A percentile compares a stretch with the other conserved stretches of the same genome.
phyloP scores from a whole-genome alignment of 2,113 vertebrate genomes.

The Corapipo altera region DNA sequence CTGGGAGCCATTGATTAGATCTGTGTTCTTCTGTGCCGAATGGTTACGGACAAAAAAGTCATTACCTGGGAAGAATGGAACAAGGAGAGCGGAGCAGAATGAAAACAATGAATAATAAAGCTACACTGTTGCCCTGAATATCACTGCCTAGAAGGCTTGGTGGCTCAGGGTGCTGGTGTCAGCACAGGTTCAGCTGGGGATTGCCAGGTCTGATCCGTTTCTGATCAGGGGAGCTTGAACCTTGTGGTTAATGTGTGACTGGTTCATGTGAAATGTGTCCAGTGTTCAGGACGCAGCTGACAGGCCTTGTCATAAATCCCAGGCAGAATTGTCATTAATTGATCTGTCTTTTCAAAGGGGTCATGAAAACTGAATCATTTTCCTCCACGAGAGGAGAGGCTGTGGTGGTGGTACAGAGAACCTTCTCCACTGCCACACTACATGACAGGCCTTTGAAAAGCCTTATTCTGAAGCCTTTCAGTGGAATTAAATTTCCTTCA shows the following conservation, averaged over 20 bases:
- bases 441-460: not conserved
- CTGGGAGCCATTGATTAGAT: not conserved
- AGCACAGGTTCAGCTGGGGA: not conserved
- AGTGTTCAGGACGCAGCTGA: not conserved
- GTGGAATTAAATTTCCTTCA: not conserved
- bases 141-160: not conserved
- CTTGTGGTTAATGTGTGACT: not conserved
- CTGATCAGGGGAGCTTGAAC: not conserved
- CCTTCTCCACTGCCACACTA: not conserved
- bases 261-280: not conserved
- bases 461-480: not conserved
- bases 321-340: not conserved
- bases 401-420: not conserved
- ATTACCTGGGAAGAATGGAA: constrained; percentile 2
- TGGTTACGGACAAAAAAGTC: not conserved
- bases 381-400: not conserved
- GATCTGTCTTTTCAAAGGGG: not conserved
- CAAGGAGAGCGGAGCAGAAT: not conserved
- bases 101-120: not conserved
- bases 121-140: not conserved
- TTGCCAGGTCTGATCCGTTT: not conserved
- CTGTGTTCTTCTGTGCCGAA: not conserved
- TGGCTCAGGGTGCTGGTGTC: not conserved
- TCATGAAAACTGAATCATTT: not conserved
- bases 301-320: not conserved